These are phyloP conservation scores for Calyptommatus sinebrachiatus DNA, from an alignment of 2,113 vertebrate species.

Conservation along the genomic window DNA sequence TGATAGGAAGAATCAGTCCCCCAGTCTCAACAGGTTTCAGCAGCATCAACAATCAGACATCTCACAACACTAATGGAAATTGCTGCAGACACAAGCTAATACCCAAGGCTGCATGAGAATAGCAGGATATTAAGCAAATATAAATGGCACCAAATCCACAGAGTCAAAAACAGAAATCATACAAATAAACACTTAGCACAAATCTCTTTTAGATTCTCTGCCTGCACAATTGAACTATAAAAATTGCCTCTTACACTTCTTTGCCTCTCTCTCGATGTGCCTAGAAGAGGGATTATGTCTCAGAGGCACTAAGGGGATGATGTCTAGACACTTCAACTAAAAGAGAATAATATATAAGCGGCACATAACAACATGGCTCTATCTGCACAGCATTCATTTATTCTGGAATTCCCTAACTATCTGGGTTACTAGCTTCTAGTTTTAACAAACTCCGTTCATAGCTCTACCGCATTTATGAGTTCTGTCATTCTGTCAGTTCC, in stretches of 20 bases:
- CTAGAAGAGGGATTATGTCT: not conserved
- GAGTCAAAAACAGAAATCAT: conserved; percentile 20
- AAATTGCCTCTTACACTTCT: conserved; percentile 28
- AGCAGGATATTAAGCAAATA: conserved; percentile 39
- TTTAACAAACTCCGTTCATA: too few species aligned
- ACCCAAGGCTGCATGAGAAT: conserved; percentile 25
- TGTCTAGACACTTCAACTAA: not conserved
- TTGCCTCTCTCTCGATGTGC: not conserved
- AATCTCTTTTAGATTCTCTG: conserved; percentile 15
- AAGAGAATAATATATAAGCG: not conserved
- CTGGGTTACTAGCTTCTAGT: too few species aligned
- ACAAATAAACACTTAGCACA: conserved; percentile 36
- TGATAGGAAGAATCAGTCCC: conserved; percentile 52
- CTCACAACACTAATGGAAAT: conserved; percentile 45
- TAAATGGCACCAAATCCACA: conserved; percentile 27
- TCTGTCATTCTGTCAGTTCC: too few species aligned
- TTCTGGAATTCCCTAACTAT: too few species aligned
- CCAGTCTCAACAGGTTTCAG: conserved; percentile 38
- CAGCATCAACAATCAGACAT: conserved; percentile 39
- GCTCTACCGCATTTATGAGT: too few species aligned
- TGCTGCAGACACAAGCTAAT: not conserved
- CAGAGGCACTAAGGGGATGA: not conserved
- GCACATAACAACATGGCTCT: too few species aligned
- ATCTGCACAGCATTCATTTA: too few species aligned
- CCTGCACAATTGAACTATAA: not conserved